These are phyloP conservation scores for Diorhabda elongata DNA, from an alignment of 1,140 invertebrate species.

Conservation along the genomic window DNA sequence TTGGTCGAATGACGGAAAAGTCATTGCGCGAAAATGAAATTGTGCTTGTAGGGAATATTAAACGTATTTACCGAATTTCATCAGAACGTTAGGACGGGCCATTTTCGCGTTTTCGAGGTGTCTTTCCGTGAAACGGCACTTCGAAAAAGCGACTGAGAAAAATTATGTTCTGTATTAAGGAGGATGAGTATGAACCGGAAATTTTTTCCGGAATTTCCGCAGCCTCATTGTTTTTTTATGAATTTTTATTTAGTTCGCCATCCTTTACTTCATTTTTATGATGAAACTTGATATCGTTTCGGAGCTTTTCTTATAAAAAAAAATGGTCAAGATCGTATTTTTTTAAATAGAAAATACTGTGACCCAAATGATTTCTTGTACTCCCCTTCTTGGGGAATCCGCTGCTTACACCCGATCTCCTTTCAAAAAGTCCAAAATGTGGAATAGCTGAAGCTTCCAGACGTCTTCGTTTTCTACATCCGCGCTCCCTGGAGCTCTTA, in stretches of 20 bases:
- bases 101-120: background rate
- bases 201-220: background rate
- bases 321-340: too few species aligned
- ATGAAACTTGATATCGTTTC: too few species aligned
- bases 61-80: slow-evolving; percentile 13
- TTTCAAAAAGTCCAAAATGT: too few species aligned
- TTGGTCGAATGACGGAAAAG: slow-evolving; percentile 5
- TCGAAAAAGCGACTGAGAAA: background rate
- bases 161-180: background rate
- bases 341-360: too few species aligned
- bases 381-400: too few species aligned
- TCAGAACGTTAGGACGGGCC: background rate
- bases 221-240: background rate
- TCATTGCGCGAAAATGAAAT: slow-evolving; percentile 16
- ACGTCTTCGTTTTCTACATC: too few species aligned
- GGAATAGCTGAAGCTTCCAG: too few species aligned
- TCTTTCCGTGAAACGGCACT: background rate
- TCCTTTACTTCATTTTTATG: too few species aligned
- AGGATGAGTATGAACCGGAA: background rate
- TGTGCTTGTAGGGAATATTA: slow-evolving; percentile 15
- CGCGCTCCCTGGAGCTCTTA: too few species aligned
- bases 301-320: too few species aligned
- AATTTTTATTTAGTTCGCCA: background rate
- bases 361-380: too few species aligned
- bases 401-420: too few species aligned